Base-by-base conservation (phyloP, 2,797 vertebrate species). In the Tachyglossus aculeatus region DNA sequence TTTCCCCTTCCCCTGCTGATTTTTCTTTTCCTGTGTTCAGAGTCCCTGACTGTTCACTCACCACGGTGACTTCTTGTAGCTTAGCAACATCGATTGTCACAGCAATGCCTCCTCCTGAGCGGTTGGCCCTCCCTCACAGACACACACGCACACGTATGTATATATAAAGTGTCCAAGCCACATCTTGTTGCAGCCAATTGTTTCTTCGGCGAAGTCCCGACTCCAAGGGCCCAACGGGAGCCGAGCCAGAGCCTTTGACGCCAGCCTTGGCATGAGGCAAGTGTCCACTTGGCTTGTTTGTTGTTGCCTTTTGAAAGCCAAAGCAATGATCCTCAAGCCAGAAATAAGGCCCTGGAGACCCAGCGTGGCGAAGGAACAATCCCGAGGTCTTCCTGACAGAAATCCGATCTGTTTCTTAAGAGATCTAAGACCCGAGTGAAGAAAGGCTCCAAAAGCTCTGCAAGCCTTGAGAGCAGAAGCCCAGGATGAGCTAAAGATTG, bases 141-240 rank as follows among this genome's bases (percentile, higher is more conserved):
- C 47, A 74, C 33, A 22, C n/a, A n/a, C n/a, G 44, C 78, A 33
- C 57, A 74, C 83, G 79, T 69, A 65, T 71, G 69, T 32, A 84
- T 73, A 72, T 79, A 51, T 81, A 72, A 48, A 74, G 66, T 88
- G 79, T 86, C 85, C 78, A 78, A 76, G 66, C 63, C 57, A 2
- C 19, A 53, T 75, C 37, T 54, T 75, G 84, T 78, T 50, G 82
- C 70, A 48, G 56, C 68, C 25, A 71, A 84, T 81, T 73, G 29
- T 66, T 73, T 74, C 67, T 82, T 64, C 73, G 62, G 69, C 76
- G 68, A 38, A 78, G 69, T 71, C 67, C 55, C 37, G 58, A 75
- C 6, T 39, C 47, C 45, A 18, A n/a, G 18, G 13, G 67, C 73
- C 25, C n/a, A n/a, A n/a, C n/a, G n/a, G n/a, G n/a, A 6, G 36